Evolutionary conservation across 2,113 vertebrate genomes (phyloP), one percentile per base, ranked within the genome.

Genomic region (Menidia beryllina): DNA sequence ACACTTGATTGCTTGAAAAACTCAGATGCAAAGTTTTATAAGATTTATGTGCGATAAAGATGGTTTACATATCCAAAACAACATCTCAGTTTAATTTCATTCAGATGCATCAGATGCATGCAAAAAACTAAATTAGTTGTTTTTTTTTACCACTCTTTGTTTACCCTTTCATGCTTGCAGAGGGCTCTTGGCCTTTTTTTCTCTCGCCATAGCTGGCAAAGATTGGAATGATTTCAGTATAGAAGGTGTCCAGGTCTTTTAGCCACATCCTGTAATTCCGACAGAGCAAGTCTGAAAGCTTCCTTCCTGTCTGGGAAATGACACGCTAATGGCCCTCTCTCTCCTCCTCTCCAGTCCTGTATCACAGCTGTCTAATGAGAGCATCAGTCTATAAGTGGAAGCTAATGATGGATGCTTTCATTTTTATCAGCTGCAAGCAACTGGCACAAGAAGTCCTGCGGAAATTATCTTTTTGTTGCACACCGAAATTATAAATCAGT

Each of bases 231-330:
- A 72, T 64, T 78, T 58, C 30, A 45, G 61, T 79, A 69, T 80
- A 69, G 77, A 78, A 74, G 50, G 39, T 69, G 68, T 71, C 54
- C 70, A 59, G 62, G 34, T 75, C 52, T 60, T 74, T 71, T 64
- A 48, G 45, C 39, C 75, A 72, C 85, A 86, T 86, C 82, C 85
- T 83, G 77, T 85, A 84, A 87, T 88, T 81, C 71, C 85, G 57
- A 81, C 57, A 38, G 45, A 59, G 72, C 17, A 15, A 69, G 66
- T 70, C 88, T 73, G 76, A 92, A 86, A 80, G 76, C 89, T 91
- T 92, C 91, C 89, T 93, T 92, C 92, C 92, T 92, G 86, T 86
- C 83, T 75, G 54, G 81, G 82, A 90, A 87, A 87, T 89, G 75
- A 86, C 78, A 84, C 71, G 65, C 80, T 84, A 91, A 92, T 88